Percentiles rank a stretch among this genome's conserved stretches.
These are phyloP conservation scores for Picus viridis DNA, from an alignment of 2,797 vertebrate genomes.

Conservation along the genomic window DNA sequence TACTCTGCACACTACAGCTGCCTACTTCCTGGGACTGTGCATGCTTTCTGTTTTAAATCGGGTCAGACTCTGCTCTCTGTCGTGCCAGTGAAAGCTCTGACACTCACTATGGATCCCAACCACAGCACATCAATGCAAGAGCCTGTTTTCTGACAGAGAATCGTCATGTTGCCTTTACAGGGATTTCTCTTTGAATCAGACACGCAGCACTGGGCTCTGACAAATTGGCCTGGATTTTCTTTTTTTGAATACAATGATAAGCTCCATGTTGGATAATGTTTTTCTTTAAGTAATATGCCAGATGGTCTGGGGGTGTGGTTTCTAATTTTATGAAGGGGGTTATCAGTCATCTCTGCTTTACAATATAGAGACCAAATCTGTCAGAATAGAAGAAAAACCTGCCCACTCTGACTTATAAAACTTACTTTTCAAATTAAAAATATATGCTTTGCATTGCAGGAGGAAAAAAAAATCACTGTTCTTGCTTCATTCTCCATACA, in stretches of 20 bases:
- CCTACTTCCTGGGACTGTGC: slow-evolving; percentile 30
- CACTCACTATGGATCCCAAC: not conserved
- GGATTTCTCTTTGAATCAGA: not conserved
- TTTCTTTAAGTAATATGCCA: slow-evolving; percentile 71
- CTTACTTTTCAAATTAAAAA: slow-evolving; percentile 61
- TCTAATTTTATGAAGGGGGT: slow-evolving; percentile 75
- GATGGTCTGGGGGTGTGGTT: slow-evolving; percentile 74
- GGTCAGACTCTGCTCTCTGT: slow-evolving; percentile 6
- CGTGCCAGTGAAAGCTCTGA: not conserved
- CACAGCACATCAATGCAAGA: not conserved
- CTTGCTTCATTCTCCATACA: slow-evolving; percentile 27
- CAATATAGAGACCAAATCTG: slow-evolving; percentile 70
- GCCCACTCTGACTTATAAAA: slow-evolving; percentile 60
- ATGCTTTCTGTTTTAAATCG: not conserved
- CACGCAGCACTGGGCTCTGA: not conserved
- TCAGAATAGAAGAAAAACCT: slow-evolving; percentile 65
- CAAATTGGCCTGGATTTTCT: slow-evolving; percentile 51
- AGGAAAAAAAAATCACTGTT: slow-evolving; percentile 30
- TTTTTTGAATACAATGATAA: slow-evolving; percentile 64
- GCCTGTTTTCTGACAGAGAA: not conserved
- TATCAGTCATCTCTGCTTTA: slow-evolving; percentile 64
- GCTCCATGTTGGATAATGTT: slow-evolving; percentile 48
- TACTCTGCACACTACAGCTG: slow-evolving; percentile 37
- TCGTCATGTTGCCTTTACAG: not conserved
- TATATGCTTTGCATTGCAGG: slow-evolving; percentile 8